Evolutionary conservation across 1,140 invertebrate genomes (phyloP).

Genomic region (Heliothis subflexa): DNA sequence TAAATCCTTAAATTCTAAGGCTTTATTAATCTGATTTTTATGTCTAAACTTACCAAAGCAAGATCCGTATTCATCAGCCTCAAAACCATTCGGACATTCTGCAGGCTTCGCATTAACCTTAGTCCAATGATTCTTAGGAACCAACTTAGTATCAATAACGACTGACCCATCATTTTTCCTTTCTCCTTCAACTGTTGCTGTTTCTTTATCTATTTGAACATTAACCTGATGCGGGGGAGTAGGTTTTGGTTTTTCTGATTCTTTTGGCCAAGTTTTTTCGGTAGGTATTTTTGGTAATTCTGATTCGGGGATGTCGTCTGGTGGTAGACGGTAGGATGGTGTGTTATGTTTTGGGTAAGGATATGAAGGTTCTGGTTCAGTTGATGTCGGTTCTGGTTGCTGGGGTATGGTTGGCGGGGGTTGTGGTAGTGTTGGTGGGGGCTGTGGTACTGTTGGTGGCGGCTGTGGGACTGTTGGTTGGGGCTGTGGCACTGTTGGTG

Average conservation of each 20-base stretch:
- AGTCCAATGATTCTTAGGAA: slow-evolving; percentile 77
- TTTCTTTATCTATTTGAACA: slow-evolving; percentile 64
- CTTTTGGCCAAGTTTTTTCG: slow-evolving; percentile 56
- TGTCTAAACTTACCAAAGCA: slow-evolving; percentile 72
- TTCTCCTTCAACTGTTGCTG: slow-evolving; percentile 59
- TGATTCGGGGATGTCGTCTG: slow-evolving; percentile 34
- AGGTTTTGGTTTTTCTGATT: slow-evolving; percentile 48
- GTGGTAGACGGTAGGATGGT: slow-evolving; percentile 17
- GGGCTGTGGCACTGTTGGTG: no score
- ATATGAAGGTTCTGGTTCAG: no score
- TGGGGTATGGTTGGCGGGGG: background rate
- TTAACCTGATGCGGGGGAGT: slow-evolving; percentile 64
- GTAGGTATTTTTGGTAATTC: slow-evolving; percentile 35
- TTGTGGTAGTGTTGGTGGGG: no score
- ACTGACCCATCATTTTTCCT: slow-evolving; percentile 71
- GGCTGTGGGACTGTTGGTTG: no score
- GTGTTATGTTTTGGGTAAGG: no score
- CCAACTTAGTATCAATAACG: slow-evolving; percentile 64
- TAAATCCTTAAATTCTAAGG: background rate
- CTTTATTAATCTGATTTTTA: background rate
- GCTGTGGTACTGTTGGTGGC: no score
- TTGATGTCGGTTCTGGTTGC: slow-evolving; percentile 15
- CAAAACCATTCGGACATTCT: slow-evolving; percentile 86
- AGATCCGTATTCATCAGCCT: slow-evolving; percentile 76
- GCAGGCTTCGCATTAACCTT: slow-evolving; percentile 65